A percentile compares a stretch with the other conserved stretches of the same genome.
Conservation (phyloP, 2,888 invertebrate genomes). For the Heliothis peltigera region DNA sequence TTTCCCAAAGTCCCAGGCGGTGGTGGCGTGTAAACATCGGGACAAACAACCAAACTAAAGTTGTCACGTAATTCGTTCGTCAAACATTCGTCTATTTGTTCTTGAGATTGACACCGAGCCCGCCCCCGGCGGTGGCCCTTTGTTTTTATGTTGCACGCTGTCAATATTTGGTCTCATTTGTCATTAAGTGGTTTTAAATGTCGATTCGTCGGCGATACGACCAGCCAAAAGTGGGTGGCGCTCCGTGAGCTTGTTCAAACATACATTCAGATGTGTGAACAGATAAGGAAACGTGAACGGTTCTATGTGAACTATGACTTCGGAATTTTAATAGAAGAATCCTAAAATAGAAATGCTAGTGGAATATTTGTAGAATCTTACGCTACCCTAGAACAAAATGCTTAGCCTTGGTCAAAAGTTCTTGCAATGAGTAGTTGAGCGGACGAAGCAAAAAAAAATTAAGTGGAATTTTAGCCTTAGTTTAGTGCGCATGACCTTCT, state of each 20-base stretch:
- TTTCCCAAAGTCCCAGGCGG: constrained; percentile 72
- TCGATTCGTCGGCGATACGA: constrained; percentile 75
- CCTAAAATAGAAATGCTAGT: constrained; percentile 28
- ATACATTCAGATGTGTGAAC: constrained; percentile 57
- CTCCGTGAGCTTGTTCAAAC: constrained; percentile 71
- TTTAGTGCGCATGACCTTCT: constrained; percentile 87
- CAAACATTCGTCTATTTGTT: constrained; percentile 86
- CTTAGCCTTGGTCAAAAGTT: constrained; percentile 62
- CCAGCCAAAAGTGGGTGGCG: constrained; percentile 77
- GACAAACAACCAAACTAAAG: constrained; percentile 75
- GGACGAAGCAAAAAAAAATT: constrained; percentile 78
- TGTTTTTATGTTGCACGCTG: constrained; percentile 85
- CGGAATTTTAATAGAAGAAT: constrained; percentile 64
- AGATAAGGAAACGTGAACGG: constrained; percentile 52
- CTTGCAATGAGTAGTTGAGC: constrained; percentile 63
- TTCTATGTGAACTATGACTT: constrained; percentile 69
- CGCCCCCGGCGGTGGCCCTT: constrained; percentile 82
- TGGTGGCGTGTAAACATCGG: constrained; percentile 73
- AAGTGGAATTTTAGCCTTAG: constrained; percentile 82
- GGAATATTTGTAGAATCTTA: constrained; percentile 2
- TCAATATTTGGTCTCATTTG: constrained; percentile 88
- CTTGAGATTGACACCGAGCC: constrained; percentile 86
- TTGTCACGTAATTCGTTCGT: constrained; percentile 88
- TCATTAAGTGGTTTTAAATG: constrained; percentile 81
- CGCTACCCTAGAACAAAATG: constrained; percentile 53